Evolutionary conservation across 2,113 vertebrate species (phyloP).

Genomic region (Alethe castanea): DNA sequence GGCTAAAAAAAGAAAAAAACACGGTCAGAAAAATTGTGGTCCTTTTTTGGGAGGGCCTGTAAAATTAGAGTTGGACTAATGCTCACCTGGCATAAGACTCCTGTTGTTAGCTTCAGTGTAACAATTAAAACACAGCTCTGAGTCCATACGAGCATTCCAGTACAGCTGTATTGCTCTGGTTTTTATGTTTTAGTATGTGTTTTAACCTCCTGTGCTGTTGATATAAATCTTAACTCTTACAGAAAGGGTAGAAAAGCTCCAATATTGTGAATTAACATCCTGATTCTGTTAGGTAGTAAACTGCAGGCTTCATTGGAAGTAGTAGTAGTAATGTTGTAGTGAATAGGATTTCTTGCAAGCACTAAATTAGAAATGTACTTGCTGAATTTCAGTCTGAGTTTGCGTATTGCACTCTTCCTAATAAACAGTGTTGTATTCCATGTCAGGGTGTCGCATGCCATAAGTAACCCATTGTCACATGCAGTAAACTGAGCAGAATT

Average conservation of each 20-base stretch:
- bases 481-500: neutral
- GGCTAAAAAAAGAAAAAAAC: neutral
- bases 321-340: neutral
- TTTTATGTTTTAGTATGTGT: neutral
- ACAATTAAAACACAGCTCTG: neutral
- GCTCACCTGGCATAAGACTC: neutral
- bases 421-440: neutral
- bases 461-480: neutral
- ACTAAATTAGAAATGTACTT: neutral
- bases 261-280: neutral
- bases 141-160: neutral
- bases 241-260: neutral
- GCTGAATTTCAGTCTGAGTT: neutral
- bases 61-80: neutral
- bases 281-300: neutral
- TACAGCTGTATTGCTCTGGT: neutral
- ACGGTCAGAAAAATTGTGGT: neutral
- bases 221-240: neutral
- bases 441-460: neutral
- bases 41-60: neutral
- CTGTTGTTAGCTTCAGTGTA: neutral
- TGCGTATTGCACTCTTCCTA: neutral
- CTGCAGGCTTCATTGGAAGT: neutral
- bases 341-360: conserved; percentile 20
- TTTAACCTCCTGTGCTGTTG: neutral